Conservation (phyloP, 2,113 vertebrate genomes). For the Pseudolaguvia tuberculata region DNA sequence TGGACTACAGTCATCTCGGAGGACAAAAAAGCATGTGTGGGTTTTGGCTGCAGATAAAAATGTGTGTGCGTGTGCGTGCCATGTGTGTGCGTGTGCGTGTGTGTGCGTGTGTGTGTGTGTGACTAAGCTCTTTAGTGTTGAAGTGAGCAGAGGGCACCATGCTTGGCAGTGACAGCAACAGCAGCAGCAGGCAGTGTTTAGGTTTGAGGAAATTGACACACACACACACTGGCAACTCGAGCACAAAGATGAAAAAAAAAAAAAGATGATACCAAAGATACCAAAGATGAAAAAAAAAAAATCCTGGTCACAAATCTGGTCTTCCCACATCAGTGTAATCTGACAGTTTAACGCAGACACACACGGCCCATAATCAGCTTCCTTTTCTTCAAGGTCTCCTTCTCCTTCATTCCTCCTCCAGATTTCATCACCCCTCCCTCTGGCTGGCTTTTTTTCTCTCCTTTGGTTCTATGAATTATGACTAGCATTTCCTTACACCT, state of each 20-base stretch:
- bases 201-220: conserved; percentile 55
- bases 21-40: conserved; percentile 16
- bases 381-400: conserved; percentile 30
- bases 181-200: conserved; percentile 47
- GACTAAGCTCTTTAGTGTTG: conserved; percentile 36
- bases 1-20: conserved; percentile 24
- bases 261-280: too few species aligned
- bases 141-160: conserved; percentile 24
- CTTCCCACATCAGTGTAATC: background rate
- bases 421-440: conserved; percentile 1
- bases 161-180: conserved; percentile 16
- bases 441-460: background rate
- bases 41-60: conserved; percentile 38
- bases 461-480: background rate
- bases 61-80: background rate
- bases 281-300: conserved; percentile 5
- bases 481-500: background rate
- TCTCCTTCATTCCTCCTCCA: conserved; percentile 36
- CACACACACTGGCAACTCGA: conserved; percentile 48
- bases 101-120: conserved; percentile 21
- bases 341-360: conserved; percentile 16
- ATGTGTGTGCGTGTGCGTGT: conserved; percentile 4
- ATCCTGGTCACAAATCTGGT: background rate
- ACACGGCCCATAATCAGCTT: conserved; percentile 2
- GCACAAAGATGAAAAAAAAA: conserved; percentile 39